Conservation (phyloP, 2,797 vertebrate genomes). For the Bovichtus variegatus region DNA sequence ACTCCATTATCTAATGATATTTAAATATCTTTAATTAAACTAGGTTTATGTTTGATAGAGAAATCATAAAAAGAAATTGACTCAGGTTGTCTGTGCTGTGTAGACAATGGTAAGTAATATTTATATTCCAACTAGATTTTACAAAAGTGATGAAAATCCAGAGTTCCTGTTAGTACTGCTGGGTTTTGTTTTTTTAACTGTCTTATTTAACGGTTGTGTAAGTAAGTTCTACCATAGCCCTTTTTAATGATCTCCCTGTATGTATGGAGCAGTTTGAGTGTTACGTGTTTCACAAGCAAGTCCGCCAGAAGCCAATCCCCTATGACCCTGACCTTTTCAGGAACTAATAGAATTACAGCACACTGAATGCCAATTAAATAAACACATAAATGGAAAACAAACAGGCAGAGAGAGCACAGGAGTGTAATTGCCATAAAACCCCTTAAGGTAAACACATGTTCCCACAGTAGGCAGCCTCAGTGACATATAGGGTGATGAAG, state of each 20-base stretch:
- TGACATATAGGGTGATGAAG: slow-evolving; percentile 63
- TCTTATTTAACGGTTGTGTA: slow-evolving; percentile 58
- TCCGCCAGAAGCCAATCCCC: slow-evolving; percentile 72
- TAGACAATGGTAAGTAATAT: slow-evolving; percentile 43
- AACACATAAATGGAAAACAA: slow-evolving; percentile 78
- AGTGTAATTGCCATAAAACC: slow-evolving; percentile 79
- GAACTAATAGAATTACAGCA: slow-evolving; percentile 81
- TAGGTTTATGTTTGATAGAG: slow-evolving; percentile 29
- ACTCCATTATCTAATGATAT: slow-evolving; percentile 40
- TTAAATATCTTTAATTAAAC: slow-evolving; percentile 48
- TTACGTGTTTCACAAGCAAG: slow-evolving; percentile 45
- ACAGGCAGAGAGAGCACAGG: slow-evolving; percentile 65
- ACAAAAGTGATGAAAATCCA: slow-evolving; percentile 59
- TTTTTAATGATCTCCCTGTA: slow-evolving; percentile 64
- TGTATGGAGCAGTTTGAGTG: slow-evolving; percentile 47
- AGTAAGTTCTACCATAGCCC: slow-evolving; percentile 37
- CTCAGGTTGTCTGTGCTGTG: slow-evolving; percentile 1
- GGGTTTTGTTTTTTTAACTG: slow-evolving; percentile 50
- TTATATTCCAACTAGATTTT: slow-evolving; percentile 51
- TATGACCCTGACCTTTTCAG: slow-evolving; percentile 82
- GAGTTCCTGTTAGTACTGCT: slow-evolving; percentile 9
- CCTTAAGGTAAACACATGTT: slow-evolving; percentile 84
- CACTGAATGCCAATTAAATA: slow-evolving; percentile 82
- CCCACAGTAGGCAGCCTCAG: slow-evolving; percentile 64
- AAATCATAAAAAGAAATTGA: slow-evolving; percentile 52